Conservation (phyloP, 2,888 invertebrate genomes). For the Gymnoscelis rufifasciata region DNA sequence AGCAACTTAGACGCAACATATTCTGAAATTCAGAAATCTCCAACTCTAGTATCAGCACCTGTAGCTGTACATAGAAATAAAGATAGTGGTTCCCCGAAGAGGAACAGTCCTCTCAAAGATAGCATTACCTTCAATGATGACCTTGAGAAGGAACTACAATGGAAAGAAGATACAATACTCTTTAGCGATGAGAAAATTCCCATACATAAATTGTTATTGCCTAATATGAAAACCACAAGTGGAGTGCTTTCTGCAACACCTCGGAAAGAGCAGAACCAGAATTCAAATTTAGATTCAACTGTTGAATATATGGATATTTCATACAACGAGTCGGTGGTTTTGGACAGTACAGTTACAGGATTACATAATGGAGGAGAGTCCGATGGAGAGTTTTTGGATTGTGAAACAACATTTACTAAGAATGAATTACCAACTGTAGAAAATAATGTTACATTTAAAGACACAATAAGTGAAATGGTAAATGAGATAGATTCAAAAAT, state of each 20-base stretch:
- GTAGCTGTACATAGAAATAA: constrained; percentile 43
- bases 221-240: constrained; percentile 27
- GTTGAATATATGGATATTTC: constrained; percentile 67
- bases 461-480: not conserved
- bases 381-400: constrained; percentile 67
- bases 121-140: constrained; percentile 65
- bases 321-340: constrained; percentile 45
- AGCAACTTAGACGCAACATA: constrained; percentile 22
- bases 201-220: constrained; percentile 57
- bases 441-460: constrained; percentile 2
- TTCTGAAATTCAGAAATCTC: constrained; percentile 16
- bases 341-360: constrained; percentile 43
- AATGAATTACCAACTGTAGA: constrained; percentile 33
- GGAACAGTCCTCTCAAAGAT: constrained; percentile 61
- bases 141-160: constrained; percentile 62
- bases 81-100: constrained; percentile 44
- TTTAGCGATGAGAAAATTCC: constrained; percentile 66
- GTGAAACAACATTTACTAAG: constrained; percentile 65
- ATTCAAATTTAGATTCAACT: constrained; percentile 38
- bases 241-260: not conserved
- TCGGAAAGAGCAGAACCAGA: constrained; percentile 18
- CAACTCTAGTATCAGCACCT: constrained; percentile 56
- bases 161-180: constrained; percentile 67
- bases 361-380: constrained; percentile 44
- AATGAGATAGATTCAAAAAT: constrained; percentile 4